Evolutionary conservation across 1,140 invertebrate genomes (phyloP), one percentile per base, ranked within the genome.

Genomic region (Bradysia coprophila): DNA sequence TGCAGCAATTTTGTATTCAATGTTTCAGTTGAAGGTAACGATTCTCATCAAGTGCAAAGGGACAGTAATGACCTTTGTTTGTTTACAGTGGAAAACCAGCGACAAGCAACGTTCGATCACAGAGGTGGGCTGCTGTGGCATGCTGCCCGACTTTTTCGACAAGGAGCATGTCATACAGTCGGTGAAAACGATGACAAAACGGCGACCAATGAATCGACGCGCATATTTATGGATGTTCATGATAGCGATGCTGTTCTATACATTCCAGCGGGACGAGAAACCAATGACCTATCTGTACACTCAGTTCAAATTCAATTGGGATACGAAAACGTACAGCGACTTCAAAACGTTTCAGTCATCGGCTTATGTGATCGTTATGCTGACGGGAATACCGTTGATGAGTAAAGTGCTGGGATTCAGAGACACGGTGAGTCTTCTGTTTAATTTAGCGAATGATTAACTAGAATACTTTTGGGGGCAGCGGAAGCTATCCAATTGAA

Each of bases 251-350:
- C 69, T 68, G 1, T 61, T 82, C 10, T 85, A 84, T 49, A 78
- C 78, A 33, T 83, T 84, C 46, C 81, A 84, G 59, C 68, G 81
- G 53, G 80, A 84, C 50, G 81, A 85, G 50, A 75, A 70, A 41
- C 65, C 62, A 5, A 75, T 76, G 51, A 66, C 72, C 37, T 82
- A 72, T 48, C 49, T 81, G 13, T 84, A 81, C 41, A 76, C 76
- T 0, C 62, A 69, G 31, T 55, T 68, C 19, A 67, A 73, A 20
- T 81, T 83, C 49, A 54, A 72, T 22, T 85, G 81, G 81, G 60
- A 67, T 33, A 63, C 74, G 0, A 52, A 54, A 1, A 58, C 65
- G 4, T 81, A 67, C 49, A 82, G 78, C 48, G 59, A 67, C 38
- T 83, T 79, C 46, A 68, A 73, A 45, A 81, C 76, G 0, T 78